Evolutionary conservation across 2,113 vertebrate genomes (phyloP), one percentile per base, ranked within the genome.

Genomic region (Danionella cerebrum): DNA sequence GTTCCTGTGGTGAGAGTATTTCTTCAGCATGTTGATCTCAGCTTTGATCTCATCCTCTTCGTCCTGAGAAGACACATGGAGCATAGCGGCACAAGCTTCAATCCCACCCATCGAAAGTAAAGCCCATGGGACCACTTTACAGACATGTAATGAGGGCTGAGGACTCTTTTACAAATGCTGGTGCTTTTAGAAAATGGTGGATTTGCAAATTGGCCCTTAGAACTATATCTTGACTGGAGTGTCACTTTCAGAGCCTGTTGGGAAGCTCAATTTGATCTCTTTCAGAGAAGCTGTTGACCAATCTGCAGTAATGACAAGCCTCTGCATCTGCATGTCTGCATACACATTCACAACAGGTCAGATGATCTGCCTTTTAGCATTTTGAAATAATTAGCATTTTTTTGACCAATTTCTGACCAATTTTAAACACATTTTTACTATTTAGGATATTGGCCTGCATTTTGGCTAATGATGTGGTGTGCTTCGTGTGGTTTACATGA

Each of bases 31-130:
- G 80, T 96, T 98, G 78, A 98, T 96, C 86, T 98, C 95, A 33
- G 93, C 93, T 81, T 98, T 98, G 81, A 98, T 96, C 86, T 98
- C 95, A 76, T 98, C 94, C 77, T 98, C 94, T 87, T 98, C 95
- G n/a, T 86, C 84, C 86, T 88, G 74, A 42, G 5, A 47, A 42
- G 14, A 44, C 24, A 50, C 19, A 58, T 31, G 16, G 9, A 36
- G n/a, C 13, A 24, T 12, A 11, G 7, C n/a, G n/a, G n/a, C n/a
- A n/a, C n/a, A n/a, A n/a, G n/a, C n/a, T n/a, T n/a, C n/a, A n/a
- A n/a, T n/a, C n/a, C n/a, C n/a, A n/a, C n/a, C n/a, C n/a, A n/a
- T n/a, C n/a, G n/a, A n/a, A n/a, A n/a, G n/a, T n/a, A n/a, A n/a
- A 19, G 44, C 29, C 7, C 14, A 44, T 2, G 39, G 25, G 57